phyloP scores from a whole-genome alignment of 2,888 invertebrate genomes.

The Torymus auratus region DNA sequence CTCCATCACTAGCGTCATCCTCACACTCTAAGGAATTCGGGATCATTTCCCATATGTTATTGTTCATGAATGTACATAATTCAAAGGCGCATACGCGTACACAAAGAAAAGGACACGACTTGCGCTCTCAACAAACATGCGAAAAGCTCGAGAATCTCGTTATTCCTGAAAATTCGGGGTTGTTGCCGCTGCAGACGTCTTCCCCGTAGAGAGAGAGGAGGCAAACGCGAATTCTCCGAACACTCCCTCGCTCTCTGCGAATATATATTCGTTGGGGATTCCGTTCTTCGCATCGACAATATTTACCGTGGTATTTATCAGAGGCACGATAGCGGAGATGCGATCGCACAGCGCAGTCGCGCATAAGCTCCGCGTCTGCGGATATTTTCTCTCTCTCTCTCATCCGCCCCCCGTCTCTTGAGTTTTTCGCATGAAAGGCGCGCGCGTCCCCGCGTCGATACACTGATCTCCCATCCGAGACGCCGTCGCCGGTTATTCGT shows the following conservation, averaged over 20 bases:
- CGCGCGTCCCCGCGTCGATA: not conserved
- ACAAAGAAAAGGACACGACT: too few species aligned
- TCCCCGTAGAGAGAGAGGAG: too few species aligned
- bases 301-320: constrained; percentile 40
- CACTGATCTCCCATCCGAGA: not conserved
- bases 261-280: constrained; percentile 11
- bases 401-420: too few species aligned
- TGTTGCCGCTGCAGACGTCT: not conserved
- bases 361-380: not conserved
- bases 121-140: not conserved
- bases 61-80: too few species aligned
- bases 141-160: constrained; percentile 3
- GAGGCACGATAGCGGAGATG: constrained; percentile 14
- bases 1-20: too few species aligned
- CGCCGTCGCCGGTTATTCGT: too few species aligned
- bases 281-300: constrained; percentile 26
- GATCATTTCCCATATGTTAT: too few species aligned
- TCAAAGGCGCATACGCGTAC: too few species aligned
- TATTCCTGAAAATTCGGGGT: not conserved
- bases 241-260: not conserved
- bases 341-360: not conserved
- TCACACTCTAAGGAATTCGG: too few species aligned
- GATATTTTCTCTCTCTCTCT: too few species aligned
- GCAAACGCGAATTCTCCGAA: too few species aligned
- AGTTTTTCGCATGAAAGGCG: not conserved